A percentile compares a stretch with the other conserved stretches of the same genome.
These are phyloP conservation scores for Naso thynnoides DNA, from an alignment of 2,797 vertebrate species.

Conservation along the genomic window DNA sequence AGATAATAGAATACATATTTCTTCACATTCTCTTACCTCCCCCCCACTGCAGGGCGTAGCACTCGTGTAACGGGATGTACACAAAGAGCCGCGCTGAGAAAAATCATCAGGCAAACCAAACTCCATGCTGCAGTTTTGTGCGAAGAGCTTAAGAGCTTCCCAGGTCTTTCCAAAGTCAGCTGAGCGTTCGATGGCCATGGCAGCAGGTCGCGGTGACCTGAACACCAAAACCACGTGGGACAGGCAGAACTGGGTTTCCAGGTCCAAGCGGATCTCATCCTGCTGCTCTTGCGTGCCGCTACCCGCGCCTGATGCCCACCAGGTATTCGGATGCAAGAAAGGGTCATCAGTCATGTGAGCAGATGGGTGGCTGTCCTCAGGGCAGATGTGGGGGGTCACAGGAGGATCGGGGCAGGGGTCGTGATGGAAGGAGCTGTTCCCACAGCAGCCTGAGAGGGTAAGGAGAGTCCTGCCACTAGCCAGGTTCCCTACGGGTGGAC, in stretches of 20 bases:
- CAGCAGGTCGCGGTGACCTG: constrained; percentile 89
- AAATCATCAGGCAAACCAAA: constrained; percentile 89
- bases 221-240: constrained; percentile 90
- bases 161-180: constrained; percentile 88
- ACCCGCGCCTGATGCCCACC: constrained; percentile 88
- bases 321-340: constrained; percentile 87
- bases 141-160: constrained; percentile 89
- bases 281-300: constrained; percentile 44
- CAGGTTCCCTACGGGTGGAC: constrained; percentile 90
- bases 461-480: constrained; percentile 86
- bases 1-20: neutral
- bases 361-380: constrained; percentile 83
- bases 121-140: constrained; percentile 87
- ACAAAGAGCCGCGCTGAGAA: constrained; percentile 83
- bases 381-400: constrained; percentile 75
- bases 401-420: constrained; percentile 52
- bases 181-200: constrained; percentile 90
- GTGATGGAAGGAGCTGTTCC: constrained; percentile 39
- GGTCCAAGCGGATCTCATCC: constrained; percentile 88
- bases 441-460: constrained; percentile 72
- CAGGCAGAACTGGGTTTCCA: constrained; percentile 89
- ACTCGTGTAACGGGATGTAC: constrained; percentile 90
- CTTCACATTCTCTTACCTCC: constrained; percentile 82
- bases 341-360: constrained; percentile 89
- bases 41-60: constrained; percentile 87